Evolutionary conservation across 2,113 vertebrate species (phyloP), one percentile per base, ranked within the genome.

Genomic region (Taurulus bubalis): DNA sequence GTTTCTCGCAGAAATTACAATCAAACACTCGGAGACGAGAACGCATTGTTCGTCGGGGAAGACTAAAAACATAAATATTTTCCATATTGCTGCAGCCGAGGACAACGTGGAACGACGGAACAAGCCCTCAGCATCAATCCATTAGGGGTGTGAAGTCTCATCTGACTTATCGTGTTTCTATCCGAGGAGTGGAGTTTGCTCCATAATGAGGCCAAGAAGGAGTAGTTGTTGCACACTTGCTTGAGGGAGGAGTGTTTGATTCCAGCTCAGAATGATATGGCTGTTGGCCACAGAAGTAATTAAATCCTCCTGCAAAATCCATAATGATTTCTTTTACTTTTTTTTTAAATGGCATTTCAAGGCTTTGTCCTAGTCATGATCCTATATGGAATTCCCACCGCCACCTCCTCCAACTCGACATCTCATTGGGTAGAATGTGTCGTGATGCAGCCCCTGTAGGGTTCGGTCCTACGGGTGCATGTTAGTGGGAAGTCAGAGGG

Each of bases 151-250:
- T 56, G 63, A 58, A 34, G 62, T 79, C 72, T 83, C 77, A 53
- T 85, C 69, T 64, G 81, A 87, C 65, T 79, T 79, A 70, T 71
- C 28, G 69, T 22, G 67, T 62, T 83, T 75, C 88, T 78, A 86
- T 90, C 75, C 30, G 71, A 85, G 77, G 80, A 80, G 74, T 60
- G 20, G 34, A 79, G 64, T 42, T 75, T 60, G 45, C 45, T 75
- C 71, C 47, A 36, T 89, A 90, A 90, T 92, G 83, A 90, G 85
- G 84, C 86, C 84, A 81, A 64, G 76, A 80, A 90, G 80, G 87
- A 90, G 65, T 51, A 81, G 84, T 32, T 71, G 71, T 62, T 75
- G 53, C 63, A 71, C 70, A 75, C 58, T 63, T 55, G 87, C 84
- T 86, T 64, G 71, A 78, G 84, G 82, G 84, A 32, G 6, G 62